Evolutionary conservation across 2,888 invertebrate genomes (phyloP).

Genomic region (Ophraella communa): DNA sequence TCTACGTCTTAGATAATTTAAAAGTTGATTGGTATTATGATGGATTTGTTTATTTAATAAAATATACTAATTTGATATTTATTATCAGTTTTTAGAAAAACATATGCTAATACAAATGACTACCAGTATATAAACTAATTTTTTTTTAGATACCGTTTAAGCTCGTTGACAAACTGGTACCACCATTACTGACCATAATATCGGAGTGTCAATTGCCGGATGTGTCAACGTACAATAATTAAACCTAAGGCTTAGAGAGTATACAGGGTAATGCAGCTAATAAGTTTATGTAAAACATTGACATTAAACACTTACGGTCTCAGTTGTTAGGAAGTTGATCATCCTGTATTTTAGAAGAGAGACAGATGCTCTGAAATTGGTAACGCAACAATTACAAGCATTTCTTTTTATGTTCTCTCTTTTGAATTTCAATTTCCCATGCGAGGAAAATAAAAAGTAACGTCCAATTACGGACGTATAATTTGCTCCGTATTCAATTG

Average conservation of each 20-base stretch:
- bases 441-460: not conserved
- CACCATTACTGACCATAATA: not conserved
- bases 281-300: not conserved
- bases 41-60: too few relatives aligned
- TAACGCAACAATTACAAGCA: not conserved
- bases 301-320: not conserved
- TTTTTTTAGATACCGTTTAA: not conserved
- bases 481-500: not conserved
- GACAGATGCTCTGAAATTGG: constrained; percentile 2
- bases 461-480: not conserved
- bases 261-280: not conserved
- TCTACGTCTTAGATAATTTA: too few relatives aligned
- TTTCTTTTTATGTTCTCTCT: not conserved
- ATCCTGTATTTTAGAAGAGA: not conserved
- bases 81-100: not conserved
- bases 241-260: not conserved
- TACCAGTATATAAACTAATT: not conserved
- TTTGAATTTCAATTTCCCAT: constrained; percentile 4
- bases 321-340: not conserved
- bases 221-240: not conserved
- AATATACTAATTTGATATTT: too few relatives aligned
- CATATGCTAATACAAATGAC: not conserved
- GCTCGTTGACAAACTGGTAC: not conserved
- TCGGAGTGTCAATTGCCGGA: not conserved
- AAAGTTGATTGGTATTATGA: too few relatives aligned